phyloP scores from a whole-genome alignment of 2,113 vertebrate species.

The Xenus cinereus region DNA sequence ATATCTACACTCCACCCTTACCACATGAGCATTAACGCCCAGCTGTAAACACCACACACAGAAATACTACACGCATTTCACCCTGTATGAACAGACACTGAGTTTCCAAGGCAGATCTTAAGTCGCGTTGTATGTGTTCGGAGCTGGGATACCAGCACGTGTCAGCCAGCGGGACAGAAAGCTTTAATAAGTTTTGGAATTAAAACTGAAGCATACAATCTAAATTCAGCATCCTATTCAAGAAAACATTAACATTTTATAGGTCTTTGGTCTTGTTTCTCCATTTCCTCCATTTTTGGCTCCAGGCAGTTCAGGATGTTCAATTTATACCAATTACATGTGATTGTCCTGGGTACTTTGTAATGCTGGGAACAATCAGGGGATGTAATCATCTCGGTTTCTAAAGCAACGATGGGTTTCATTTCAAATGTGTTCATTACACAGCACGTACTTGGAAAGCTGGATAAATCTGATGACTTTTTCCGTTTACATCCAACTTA shows the following conservation, averaged over 20 bases:
- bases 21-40: not conserved
- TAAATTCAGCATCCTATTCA: not conserved
- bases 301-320: slow-evolving; percentile 18
- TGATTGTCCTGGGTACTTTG: slow-evolving; percentile 15
- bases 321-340: slow-evolving; percentile 30
- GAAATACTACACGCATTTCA: not conserved
- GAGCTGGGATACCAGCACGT: not conserved
- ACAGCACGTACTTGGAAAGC: not conserved
- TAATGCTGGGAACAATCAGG: not conserved
- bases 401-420: slow-evolving; percentile 15
- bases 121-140: not conserved
- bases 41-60: not conserved
- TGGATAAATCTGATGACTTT: not conserved
- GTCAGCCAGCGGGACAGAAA: not conserved
- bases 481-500: not conserved
- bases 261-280: slow-evolving; percentile 3
- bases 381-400: slow-evolving; percentile 9
- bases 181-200: slow-evolving; percentile 14
- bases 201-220: not conserved
- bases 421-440: slow-evolving; percentile 22
- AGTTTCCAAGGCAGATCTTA: not conserved
- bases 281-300: slow-evolving; percentile 12
- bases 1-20: not conserved
- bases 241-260: slow-evolving; percentile 48
- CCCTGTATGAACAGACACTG: not conserved